Conservation (phyloP, 2,113 vertebrate genomes). For the Synodontis membranacea region DNA sequence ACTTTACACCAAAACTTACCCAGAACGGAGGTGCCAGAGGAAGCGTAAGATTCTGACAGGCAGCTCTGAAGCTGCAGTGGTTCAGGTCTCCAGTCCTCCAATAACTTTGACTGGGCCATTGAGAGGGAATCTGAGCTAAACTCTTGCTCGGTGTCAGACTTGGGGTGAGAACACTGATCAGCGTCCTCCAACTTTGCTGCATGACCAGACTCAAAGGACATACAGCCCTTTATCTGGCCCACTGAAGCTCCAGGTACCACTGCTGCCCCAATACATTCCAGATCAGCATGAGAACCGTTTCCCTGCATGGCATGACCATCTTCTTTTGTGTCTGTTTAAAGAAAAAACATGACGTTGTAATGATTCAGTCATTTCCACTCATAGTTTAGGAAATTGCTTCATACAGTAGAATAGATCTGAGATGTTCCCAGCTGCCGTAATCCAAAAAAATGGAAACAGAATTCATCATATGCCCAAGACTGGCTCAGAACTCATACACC, state of each 20-base stretch:
- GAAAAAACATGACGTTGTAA: background rate
- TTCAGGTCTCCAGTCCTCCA: conserved; percentile 62
- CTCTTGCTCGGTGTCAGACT: conserved; percentile 19
- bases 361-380: background rate
- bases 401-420: background rate
- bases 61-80: conserved; percentile 53
- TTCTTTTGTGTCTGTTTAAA: conserved; percentile 32
- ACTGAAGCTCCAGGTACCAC: background rate
- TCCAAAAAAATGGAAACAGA: background rate
- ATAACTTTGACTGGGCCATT: conserved; percentile 54
- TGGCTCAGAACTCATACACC: background rate
- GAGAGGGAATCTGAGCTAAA: conserved; percentile 54
- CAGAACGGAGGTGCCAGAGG: conserved; percentile 48
- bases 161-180: conserved; percentile 29
- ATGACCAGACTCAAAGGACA: background rate
- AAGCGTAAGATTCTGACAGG: conserved; percentile 36
- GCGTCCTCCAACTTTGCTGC: conserved; percentile 53
- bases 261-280: background rate
- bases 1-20: conserved; percentile 42
- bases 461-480: background rate
- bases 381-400: background rate
- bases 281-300: conserved; percentile 25
- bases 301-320: conserved; percentile 17
- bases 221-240: background rate
- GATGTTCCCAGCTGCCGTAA: background rate